Percentiles rank a stretch among this genome's conserved stretches.
These are phyloP conservation scores for Odontesthes bonariensis DNA, from an alignment of 2,113 vertebrate genomes.

Conservation along the genomic window DNA sequence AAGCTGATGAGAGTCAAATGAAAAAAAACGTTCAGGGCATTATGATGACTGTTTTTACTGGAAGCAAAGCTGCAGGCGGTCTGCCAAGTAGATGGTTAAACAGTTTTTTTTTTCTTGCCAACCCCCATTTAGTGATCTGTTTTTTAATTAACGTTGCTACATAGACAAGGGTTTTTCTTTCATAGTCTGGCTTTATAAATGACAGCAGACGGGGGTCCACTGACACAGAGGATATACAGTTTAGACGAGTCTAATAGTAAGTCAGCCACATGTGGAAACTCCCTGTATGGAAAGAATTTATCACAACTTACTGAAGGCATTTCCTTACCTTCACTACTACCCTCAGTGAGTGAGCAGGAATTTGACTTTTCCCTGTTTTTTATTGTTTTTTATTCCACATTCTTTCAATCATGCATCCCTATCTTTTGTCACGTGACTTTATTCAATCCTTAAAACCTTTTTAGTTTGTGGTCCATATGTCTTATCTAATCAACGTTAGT, in stretches of 20 bases:
- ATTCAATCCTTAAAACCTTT: neutral
- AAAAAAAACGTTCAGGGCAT: neutral
- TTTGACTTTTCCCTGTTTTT: neutral
- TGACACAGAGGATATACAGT: conserved; percentile 49
- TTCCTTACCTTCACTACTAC: conserved; percentile 6
- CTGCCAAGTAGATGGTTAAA: conserved; percentile 42
- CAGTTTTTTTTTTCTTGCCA: conserved; percentile 54
- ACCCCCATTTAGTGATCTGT: conserved; percentile 24
- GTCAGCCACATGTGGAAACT: conserved; percentile 53
- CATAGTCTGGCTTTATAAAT: conserved; percentile 1
- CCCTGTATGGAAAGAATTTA: conserved; percentile 66
- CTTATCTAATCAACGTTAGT: neutral
- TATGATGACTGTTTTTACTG: conserved; percentile 30
- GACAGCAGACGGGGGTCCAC: conserved; percentile 19
- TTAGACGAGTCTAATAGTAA: conserved; percentile 49
- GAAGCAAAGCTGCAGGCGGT: conserved; percentile 22
- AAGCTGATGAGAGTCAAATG: neutral
- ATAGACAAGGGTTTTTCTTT: conserved; percentile 10
- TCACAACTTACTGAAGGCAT: conserved; percentile 32
- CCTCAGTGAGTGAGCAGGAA: neutral
- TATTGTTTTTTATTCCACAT: neutral
- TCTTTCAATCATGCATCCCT: no score
- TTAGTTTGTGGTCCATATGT: neutral
- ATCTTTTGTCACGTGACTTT: neutral
- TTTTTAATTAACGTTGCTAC: conserved; percentile 49